These are phyloP conservation scores for Aphelinus atriplicis DNA, from an alignment of 1,140 invertebrate genomes.

Conservation along the genomic window DNA sequence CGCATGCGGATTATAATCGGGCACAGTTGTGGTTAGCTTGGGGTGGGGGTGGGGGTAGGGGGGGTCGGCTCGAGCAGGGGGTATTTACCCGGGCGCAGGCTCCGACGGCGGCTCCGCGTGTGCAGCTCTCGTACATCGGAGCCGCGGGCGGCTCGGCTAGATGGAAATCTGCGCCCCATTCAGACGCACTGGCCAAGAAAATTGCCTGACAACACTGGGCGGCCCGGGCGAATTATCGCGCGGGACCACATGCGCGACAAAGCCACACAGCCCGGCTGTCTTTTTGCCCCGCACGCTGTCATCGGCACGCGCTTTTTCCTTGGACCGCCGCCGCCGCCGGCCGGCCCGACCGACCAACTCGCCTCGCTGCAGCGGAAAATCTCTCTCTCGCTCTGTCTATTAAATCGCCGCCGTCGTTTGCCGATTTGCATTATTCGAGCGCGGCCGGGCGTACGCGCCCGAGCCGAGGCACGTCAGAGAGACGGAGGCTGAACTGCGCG, in stretches of 20 bases:
- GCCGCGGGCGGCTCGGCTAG: constrained; percentile 51
- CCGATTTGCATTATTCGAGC: constrained; percentile 28
- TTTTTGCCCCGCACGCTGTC: neutral
- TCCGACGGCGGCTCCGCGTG: neutral
- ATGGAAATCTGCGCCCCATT: constrained; percentile 66
- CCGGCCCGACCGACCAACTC: neutral
- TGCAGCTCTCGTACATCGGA: constrained; percentile 20
- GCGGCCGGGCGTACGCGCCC: neutral
- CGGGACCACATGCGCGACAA: no score
- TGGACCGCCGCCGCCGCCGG: neutral
- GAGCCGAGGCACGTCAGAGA: no score
- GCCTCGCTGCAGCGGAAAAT: constrained; percentile 20
- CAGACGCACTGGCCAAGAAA: constrained; percentile 67
- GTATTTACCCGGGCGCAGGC: constrained; percentile 59
- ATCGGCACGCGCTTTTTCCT: constrained; percentile 3
- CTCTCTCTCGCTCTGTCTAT: constrained; percentile 3
- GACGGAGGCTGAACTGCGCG: no score
- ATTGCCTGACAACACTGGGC: constrained; percentile 64
- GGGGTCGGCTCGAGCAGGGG: constrained; percentile 41
- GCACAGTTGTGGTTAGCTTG: constrained; percentile 63
- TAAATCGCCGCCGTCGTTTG: constrained; percentile 4
- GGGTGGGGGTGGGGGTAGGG: constrained; percentile 38
- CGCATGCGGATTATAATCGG: constrained; percentile 64
- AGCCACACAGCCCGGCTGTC: neutral
- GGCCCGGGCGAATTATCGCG: constrained; percentile 23